Conservation (phyloP, 2,797 vertebrate species). For the Malacoctenus gilli region DNA sequence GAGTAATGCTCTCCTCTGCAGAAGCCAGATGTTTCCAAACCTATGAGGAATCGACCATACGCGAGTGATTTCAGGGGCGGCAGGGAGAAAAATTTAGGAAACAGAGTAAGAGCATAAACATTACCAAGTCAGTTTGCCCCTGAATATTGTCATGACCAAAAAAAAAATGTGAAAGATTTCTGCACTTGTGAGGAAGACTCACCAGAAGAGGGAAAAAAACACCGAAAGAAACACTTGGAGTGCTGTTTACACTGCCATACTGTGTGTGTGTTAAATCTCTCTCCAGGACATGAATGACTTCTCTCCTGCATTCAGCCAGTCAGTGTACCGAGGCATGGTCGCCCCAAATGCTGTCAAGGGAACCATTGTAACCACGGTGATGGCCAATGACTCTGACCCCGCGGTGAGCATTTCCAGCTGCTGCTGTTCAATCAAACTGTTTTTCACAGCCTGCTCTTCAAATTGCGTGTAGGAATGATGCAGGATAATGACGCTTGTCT, state of each 20-base stretch:
- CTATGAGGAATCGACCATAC: not conserved
- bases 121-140: not conserved
- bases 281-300: conserved; percentile 98
- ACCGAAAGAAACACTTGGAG: not conserved
- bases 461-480: conserved; percentile 27
- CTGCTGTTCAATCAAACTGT: conserved; percentile 51
- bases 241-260: conserved; percentile 8
- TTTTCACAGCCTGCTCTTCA: conserved; percentile 28
- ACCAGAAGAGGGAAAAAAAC: not conserved
- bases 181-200: not conserved
- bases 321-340: conserved; percentile 92
- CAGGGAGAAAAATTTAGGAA: no score
- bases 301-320: conserved; percentile 88
- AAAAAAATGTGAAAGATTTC: conserved; percentile 1
- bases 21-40: conserved; percentile 14
- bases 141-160: not conserved
- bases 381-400: conserved; percentile 91
- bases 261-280: conserved; percentile 35
- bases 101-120: not conserved
- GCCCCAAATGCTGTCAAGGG: conserved; percentile 95
- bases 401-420: conserved; percentile 82
- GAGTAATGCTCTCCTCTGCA: not conserved
- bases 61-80: not conserved
- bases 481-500: conserved; percentile 37
- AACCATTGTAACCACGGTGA: conserved; percentile 88